Evolutionary conservation across 2,113 vertebrate species (phyloP).

Genomic region (Eupsittula cactorum): DNA sequence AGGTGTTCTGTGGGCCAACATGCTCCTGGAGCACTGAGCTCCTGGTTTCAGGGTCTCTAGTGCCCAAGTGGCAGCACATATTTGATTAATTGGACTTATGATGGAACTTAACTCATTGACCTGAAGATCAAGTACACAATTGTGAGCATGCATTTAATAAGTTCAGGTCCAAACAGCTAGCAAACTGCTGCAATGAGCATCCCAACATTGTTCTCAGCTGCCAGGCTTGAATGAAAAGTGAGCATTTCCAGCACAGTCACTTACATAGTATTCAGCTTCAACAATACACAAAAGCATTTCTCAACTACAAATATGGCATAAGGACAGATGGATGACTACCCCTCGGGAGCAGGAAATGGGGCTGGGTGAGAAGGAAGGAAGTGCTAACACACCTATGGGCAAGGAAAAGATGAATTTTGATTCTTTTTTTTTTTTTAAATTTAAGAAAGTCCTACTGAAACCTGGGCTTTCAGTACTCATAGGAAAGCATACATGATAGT

Average conservation of each 20-base stretch:
- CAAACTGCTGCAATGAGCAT: background rate
- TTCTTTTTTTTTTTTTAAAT: background rate
- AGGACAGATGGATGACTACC: background rate
- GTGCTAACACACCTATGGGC: background rate
- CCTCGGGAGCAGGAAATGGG: background rate
- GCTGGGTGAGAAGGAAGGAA: background rate
- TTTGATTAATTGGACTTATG: accelerated
- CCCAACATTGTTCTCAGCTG: background rate
- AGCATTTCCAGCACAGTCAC: background rate
- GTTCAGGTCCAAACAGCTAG: background rate
- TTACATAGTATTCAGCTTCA: background rate
- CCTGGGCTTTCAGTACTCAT: background rate
- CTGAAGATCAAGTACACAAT: background rate
- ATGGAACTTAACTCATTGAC: background rate
- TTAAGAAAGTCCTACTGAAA: background rate
- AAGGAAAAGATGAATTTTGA: background rate
- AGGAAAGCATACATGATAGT: background rate
- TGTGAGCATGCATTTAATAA: background rate
- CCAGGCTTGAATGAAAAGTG: background rate
- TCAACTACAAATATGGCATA: background rate
- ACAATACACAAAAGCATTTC: background rate
- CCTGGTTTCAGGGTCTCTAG: background rate
- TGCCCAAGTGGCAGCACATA: accelerated
- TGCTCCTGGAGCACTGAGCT: background rate
- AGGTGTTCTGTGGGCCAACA: background rate